phyloP scores from a whole-genome alignment of 64 coral and sea anemone species.

The Pocillopora damicornis region DNA sequence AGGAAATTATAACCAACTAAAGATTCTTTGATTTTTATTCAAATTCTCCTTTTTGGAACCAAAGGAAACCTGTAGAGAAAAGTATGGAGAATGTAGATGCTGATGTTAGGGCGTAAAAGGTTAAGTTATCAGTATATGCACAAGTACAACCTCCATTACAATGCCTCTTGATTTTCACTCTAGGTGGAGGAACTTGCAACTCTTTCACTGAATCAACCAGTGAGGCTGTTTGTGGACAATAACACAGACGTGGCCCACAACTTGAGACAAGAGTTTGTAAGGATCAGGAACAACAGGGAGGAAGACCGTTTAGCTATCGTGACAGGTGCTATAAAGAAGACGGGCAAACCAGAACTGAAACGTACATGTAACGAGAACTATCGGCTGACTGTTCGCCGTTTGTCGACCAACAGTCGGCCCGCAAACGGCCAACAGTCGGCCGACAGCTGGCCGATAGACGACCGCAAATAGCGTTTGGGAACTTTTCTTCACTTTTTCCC shows the following conservation, averaged over 20 bases:
- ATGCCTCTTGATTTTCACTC: not conserved
- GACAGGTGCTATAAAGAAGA: slow-evolving; percentile 44
- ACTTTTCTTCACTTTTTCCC: not conserved
- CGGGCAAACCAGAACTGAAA: too few relatives aligned
- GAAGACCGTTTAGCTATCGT: slow-evolving; percentile 82
- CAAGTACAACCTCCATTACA: not conserved
- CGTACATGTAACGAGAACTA: not conserved
- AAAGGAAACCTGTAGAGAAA: too few relatives aligned
- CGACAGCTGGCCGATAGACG: too few relatives aligned
- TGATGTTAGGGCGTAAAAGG: too few relatives aligned
- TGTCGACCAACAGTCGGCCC: not conserved
- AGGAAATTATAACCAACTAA: too few relatives aligned
- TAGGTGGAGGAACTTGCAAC: slow-evolving; percentile 87
- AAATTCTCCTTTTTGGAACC: too few relatives aligned
- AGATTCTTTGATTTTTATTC: too few relatives aligned
- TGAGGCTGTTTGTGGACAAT: slow-evolving; percentile 90
- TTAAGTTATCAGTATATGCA: too few relatives aligned
- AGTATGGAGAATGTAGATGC: too few relatives aligned
- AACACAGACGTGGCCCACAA: slow-evolving; percentile 97
- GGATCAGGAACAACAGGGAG: slow-evolving; percentile 85
- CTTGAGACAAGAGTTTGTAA: slow-evolving; percentile 89
- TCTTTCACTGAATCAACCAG: slow-evolving; percentile 76
- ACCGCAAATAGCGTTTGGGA: too few relatives aligned
- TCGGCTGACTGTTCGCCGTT: not conserved
- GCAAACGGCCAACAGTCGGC: too few relatives aligned